Percentiles rank a stretch among this genome's conserved stretches.
These are phyloP conservation scores for Luffia ferchaultella DNA, from an alignment of 2,888 invertebrate genomes.

Conservation along the genomic window DNA sequence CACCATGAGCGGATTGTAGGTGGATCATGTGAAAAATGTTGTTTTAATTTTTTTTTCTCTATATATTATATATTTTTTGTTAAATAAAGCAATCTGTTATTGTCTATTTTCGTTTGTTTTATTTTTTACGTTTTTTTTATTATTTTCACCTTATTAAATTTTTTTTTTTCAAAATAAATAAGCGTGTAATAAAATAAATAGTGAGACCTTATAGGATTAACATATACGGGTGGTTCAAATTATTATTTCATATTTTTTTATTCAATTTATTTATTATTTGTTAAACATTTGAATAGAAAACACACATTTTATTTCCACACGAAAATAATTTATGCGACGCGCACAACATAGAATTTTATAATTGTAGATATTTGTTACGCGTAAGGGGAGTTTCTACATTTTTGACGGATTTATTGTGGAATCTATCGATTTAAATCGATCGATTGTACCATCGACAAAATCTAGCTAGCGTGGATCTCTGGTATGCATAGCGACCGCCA, in stretches of 20 bases:
- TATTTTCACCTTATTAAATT: not conserved
- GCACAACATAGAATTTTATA: too few relatives aligned
- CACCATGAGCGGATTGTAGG: slow-evolving; percentile 31
- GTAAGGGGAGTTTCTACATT: too few relatives aligned
- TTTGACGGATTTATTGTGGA: too few relatives aligned
- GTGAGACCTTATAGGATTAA: slow-evolving; percentile 44
- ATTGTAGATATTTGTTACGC: too few relatives aligned
- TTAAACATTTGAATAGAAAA: not conserved
- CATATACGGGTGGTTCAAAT: slow-evolving; percentile 44
- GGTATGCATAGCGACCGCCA: too few relatives aligned
- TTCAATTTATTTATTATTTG: not conserved
- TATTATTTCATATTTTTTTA: not conserved
- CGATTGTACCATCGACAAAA: too few relatives aligned
- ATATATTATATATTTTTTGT: slow-evolving; percentile 67
- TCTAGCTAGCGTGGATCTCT: too few relatives aligned
- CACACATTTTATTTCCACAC: not conserved
- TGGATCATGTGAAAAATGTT: slow-evolving; percentile 47
- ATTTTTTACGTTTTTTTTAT: slow-evolving; percentile 33
- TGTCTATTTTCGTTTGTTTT: slow-evolving; percentile 55
- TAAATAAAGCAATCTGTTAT: slow-evolving; percentile 67
- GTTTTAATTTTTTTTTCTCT: slow-evolving; percentile 44
- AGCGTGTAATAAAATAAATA: slow-evolving; percentile 40
- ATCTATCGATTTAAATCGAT: too few relatives aligned
- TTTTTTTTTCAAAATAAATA: slow-evolving; percentile 20
- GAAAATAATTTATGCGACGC: too few relatives aligned